Evolutionary conservation across 2,888 invertebrate genomes (phyloP), one percentile per base, ranked within the genome.

Genomic region (Eueremaeus valkanovi): DNA sequence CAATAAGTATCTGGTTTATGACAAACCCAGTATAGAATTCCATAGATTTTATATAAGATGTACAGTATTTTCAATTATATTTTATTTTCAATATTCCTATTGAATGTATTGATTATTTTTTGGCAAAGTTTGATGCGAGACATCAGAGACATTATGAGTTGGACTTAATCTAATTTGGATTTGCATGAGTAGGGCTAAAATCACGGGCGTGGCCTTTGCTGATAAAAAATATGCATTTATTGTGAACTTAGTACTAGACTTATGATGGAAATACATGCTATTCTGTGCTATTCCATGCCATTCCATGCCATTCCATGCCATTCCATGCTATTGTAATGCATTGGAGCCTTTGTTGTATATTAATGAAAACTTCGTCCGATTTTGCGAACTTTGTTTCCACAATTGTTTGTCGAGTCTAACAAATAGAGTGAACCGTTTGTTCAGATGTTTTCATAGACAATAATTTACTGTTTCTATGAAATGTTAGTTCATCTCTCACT

Each of bases 201-300:
- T 68, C 68, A 68, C 68, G 68, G 68, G 68, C 36, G 68, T 68
- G 68, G 68, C 42, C 24, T 24, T 24, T 3, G 40, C 16, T 42
- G 68, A 68, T 68, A 68, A 68, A 68, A 63, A 61, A 31, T n/a
- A 61, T 68, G 42, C 36, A 40, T 42, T 40, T 68, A 42, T 40
- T 68, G 40, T 68, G 21, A 68, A 68, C 36, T 68, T 40, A 24
- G 68, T 42, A 24, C 42, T 13, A 36, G n/a, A 68, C 40, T 68
- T 68, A 68, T 68, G 68, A 42, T 68, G 13, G 42, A 36, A 68
- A 68, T 68, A 27, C 68, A 68, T 68, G 68, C 68, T 36, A 68
- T 68, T 24, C 24, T 45, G 36, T 36, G 11, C 11, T 66, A 68
- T 42, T 42, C 42, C 40, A 68, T 16, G n/a, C n/a, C n/a, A 68